Evolutionary conservation across 2,797 vertebrate species (phyloP).

Genomic region (Hoplostethus mediterraneus): DNA sequence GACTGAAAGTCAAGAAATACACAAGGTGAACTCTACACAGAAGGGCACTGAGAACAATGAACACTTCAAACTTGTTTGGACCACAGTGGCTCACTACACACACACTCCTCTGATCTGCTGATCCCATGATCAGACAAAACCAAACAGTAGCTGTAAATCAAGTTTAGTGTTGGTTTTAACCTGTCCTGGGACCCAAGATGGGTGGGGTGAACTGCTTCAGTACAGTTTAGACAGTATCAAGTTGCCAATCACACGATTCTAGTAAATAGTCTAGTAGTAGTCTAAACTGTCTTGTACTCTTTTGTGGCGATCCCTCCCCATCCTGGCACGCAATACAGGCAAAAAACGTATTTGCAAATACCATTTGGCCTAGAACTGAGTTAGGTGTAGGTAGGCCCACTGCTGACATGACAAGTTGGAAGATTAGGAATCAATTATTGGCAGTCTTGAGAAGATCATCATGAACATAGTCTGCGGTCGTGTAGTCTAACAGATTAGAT

Average conservation of each 20-base stretch:
- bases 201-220: neutral
- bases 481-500: slow-evolving; percentile 27
- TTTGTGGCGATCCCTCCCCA: neutral
- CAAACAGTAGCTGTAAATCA: neutral
- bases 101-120: slow-evolving; percentile 1
- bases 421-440: slow-evolving; percentile 9
- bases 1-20: neutral
- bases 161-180: slow-evolving; percentile 1
- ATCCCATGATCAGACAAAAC: neutral
- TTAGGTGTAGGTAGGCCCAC: neutral
- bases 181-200: slow-evolving; percentile 10
- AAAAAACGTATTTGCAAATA: neutral
- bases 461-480: neutral
- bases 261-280: slow-evolving; percentile 1
- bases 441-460: slow-evolving; percentile 27
- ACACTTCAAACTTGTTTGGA: slow-evolving; percentile 13
- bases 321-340: neutral
- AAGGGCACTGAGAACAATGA: slow-evolving; percentile 14
- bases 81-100: slow-evolving; percentile 17
- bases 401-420: slow-evolving; percentile 11
- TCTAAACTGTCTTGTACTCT: neutral
- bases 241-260: slow-evolving; percentile 3
- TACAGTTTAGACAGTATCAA: neutral
- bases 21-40: slow-evolving; percentile 12
- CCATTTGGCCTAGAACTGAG: neutral